These are phyloP conservation scores for Drosophila nigromelanica DNA, from an alignment of 1,140 invertebrate genomes.

Conservation along the genomic window DNA sequence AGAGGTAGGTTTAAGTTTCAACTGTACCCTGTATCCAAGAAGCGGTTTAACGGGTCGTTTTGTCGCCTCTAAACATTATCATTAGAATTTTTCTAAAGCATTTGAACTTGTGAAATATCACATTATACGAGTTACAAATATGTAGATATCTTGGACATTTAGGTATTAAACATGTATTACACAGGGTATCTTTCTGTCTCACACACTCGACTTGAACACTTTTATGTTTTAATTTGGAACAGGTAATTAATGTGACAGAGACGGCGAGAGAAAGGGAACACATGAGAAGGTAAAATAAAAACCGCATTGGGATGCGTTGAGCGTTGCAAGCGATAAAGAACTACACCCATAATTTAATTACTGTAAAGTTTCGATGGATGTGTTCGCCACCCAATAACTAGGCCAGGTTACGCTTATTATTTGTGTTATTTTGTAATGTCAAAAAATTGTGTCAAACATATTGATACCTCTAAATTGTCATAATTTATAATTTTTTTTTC, in stretches of 20 bases:
- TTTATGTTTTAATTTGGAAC: constrained; percentile 26
- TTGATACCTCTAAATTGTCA: too few relatives aligned
- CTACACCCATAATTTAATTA: constrained; percentile 38
- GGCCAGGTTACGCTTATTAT: constrained; percentile 13
- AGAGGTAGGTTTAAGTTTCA: neutral
- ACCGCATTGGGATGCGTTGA: constrained; percentile 38
- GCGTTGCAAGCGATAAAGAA: constrained; percentile 47
- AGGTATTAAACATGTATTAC: neutral
- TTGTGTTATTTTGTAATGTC: constrained; percentile 10
- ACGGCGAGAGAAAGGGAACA: constrained; percentile 1
- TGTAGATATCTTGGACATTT: neutral
- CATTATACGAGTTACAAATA: too few relatives aligned
- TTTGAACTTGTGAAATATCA: too few relatives aligned
- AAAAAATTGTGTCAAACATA: constrained; percentile 15
- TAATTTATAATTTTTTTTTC: too few relatives aligned
- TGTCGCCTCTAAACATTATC: neutral
- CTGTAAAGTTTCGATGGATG: constrained; percentile 49
- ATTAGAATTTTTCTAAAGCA: too few relatives aligned
- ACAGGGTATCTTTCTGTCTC: constrained; percentile 3
- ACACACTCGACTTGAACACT: constrained; percentile 30
- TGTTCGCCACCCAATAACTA: neutral
- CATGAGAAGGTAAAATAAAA: constrained; percentile 1
- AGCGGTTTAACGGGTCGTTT: neutral
- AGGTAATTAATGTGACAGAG: constrained; percentile 43
- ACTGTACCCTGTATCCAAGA: constrained; percentile 10